Evolutionary conservation across 2,888 invertebrate species (phyloP), one percentile per base, ranked within the genome.

Genomic region (Stenodera caucasica): DNA sequence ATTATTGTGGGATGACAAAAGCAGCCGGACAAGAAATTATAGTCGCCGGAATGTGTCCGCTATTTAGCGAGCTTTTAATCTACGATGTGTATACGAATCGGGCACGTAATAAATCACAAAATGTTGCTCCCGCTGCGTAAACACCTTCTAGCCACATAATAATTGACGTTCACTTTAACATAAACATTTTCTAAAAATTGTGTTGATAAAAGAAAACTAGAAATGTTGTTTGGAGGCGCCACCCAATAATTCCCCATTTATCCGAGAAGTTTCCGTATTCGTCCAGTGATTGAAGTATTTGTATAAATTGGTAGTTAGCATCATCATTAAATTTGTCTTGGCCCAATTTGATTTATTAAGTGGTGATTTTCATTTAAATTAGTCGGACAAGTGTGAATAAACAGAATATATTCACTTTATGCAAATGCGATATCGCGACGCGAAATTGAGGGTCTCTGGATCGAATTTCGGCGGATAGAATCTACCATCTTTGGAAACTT

Each of bases 31-130:
- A 53, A 32, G 30, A 32, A 53, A 53, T 53, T 21, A 53, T 53
- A 35, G 53, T 35, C 18, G 21, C 53, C 53, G 53, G 53, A 53
- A 53, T 53, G 53, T 53, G 53, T 53, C 53, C 30, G 53, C 35
- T 33, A 35, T 53, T 53, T 53, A 53, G 53, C 53, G 35, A 53
- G 53, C 53, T 53, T 58, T 61, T 64, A 63, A 68, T 67, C 45
- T 45, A 45, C 45, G 21, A 45, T 45, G 45, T 45, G 11, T 32
- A 32, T 40, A 45, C 21, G 45, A 23, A 67, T 65, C 67, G 67
- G 61, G 64, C 67, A 68, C 65, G 52, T 67, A 51, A 57, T 68
- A 68, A 64, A 67, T 68, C 67, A 66, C 53, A 30, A n/a, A n/a
- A 7, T 5, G 15, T 21, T 49, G 40, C 30, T 29, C 40, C 56